These are phyloP conservation scores for Hydrocynus forskahlii DNA, from an alignment of 2,797 vertebrate genomes.

Conservation along the genomic window DNA sequence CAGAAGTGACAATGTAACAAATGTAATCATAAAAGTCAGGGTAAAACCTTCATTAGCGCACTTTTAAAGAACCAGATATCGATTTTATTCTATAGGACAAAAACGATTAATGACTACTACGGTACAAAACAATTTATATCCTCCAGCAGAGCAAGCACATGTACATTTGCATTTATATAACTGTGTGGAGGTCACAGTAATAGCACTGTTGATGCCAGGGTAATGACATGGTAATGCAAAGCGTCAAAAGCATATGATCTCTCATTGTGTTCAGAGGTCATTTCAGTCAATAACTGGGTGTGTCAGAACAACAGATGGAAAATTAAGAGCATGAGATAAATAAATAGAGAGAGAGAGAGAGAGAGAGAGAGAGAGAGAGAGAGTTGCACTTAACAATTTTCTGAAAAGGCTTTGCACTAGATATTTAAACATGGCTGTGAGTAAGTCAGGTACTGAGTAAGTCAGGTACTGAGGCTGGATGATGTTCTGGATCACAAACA, in stretches of 20 bases:
- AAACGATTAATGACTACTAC: background rate
- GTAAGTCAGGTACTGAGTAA: too few species aligned
- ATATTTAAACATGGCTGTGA: background rate
- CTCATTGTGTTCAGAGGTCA: slow-evolving; percentile 50
- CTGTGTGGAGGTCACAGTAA: slow-evolving; percentile 30
- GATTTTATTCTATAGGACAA: background rate
- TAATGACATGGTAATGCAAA: slow-evolving; percentile 41
- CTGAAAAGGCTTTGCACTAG: background rate
- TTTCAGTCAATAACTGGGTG: slow-evolving; percentile 50
- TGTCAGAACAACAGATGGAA: slow-evolving; percentile 23
- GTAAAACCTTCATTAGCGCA: background rate
- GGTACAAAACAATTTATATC: background rate
- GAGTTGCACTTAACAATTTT: background rate
- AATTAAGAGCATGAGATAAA: slow-evolving; percentile 34
- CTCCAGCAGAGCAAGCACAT: slow-evolving; percentile 18
- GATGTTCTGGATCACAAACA: background rate
- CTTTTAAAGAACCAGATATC: background rate
- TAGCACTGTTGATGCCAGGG: slow-evolving; percentile 20
- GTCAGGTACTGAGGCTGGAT: too few species aligned
- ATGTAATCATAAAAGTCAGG: background rate
- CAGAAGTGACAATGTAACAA: background rate
- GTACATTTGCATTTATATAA: slow-evolving; percentile 41
- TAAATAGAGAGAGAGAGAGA: background rate
- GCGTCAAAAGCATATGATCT: slow-evolving; percentile 46
- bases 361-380: too few species aligned